These are phyloP conservation scores for Cossypha heuglini DNA, from an alignment of 2,797 vertebrate species.

Conservation along the genomic window DNA sequence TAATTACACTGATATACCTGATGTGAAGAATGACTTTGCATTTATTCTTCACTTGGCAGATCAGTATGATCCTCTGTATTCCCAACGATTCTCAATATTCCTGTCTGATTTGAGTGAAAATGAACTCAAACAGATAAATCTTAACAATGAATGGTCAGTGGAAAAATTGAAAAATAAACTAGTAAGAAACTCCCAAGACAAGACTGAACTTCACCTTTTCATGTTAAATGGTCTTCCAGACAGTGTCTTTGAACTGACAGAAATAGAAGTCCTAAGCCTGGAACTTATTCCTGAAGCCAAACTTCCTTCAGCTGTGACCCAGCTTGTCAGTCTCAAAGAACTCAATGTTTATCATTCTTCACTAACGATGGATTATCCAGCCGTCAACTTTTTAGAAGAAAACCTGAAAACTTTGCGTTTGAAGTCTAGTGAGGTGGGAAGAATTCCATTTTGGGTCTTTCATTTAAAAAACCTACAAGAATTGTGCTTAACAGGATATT, in stretches of 20 bases:
- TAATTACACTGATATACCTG: constrained; percentile 83
- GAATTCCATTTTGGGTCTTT: constrained; percentile 82
- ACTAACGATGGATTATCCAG: constrained; percentile 76
- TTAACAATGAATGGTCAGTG: constrained; percentile 82
- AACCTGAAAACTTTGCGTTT: constrained; percentile 78
- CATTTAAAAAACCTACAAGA: constrained; percentile 79
- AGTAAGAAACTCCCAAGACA: constrained; percentile 76
- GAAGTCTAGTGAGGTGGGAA: constrained; percentile 80
- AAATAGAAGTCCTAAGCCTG: constrained; percentile 80
- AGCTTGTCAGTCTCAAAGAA: constrained; percentile 79
- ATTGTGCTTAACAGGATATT: constrained; percentile 76
- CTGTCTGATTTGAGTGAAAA: constrained; percentile 83
- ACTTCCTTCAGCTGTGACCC: constrained; percentile 73
- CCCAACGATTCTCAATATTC: constrained; percentile 83
- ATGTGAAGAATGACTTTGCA: constrained; percentile 84
- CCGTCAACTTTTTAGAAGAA: constrained; percentile 78
- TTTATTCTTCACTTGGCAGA: constrained; percentile 84
- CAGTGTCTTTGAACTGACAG: constrained; percentile 80
- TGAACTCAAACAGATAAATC: constrained; percentile 82
- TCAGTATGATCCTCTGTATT: constrained; percentile 82
- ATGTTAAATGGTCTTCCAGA: constrained; percentile 83
- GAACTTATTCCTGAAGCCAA: constrained; percentile 83
- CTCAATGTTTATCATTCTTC: constrained; percentile 78
- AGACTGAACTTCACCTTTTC: constrained; percentile 80
- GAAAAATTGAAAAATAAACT: constrained; percentile 81